Evolutionary conservation across 2,888 invertebrate genomes (phyloP).

Genomic region (Linnaemya vulpina): DNA sequence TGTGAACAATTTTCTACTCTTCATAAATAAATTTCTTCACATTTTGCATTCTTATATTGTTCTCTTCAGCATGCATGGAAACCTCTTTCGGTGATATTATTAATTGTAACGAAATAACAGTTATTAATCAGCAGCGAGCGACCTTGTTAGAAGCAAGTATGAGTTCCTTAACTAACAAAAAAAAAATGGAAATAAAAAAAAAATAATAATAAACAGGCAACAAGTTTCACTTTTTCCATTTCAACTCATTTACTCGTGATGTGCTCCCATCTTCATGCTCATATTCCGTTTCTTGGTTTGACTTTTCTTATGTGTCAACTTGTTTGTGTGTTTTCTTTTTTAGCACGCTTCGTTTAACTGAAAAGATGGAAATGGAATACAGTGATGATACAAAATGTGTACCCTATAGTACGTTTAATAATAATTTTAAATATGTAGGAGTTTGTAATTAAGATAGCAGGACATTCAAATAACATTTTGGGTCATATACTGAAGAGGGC

Average conservation of each 20-base stretch:
- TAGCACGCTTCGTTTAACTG: constrained; percentile 33
- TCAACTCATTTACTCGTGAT: neutral
- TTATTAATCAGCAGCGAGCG: neutral
- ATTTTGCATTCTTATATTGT: neutral
- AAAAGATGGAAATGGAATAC: neutral
- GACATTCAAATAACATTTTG: no score
- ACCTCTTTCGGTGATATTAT: neutral
- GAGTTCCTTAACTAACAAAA: constrained; percentile 2
- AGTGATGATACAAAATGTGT: neutral
- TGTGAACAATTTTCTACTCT: neutral
- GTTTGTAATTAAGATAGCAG: neutral
- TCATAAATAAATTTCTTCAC: neutral
- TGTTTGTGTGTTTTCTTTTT: neutral
- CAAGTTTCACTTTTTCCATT: constrained; percentile 45
- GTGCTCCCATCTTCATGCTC: constrained; percentile 7
- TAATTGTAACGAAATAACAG: constrained; percentile 1
- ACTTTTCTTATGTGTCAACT: constrained; percentile 22
- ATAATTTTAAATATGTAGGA: no score
- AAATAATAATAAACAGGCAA: constrained; percentile 17
- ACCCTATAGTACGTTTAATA: neutral
- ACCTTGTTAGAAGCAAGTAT: constrained; percentile 12
- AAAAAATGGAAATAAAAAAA: neutral
- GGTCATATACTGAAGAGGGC: no score
- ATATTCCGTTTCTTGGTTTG: constrained; percentile 12
- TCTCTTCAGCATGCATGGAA: neutral